Percentiles rank a stretch among this genome's conserved stretches.
Conservation (phyloP, 2,113 vertebrate species). For the Macaca fascicularis region T2T-MFA8v1.1 NC_088375.1:125631501-125632000, state of each 20-base stretch:
- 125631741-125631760: accelerated
- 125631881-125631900: not conserved
- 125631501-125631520: not conserved
- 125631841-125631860: not conserved
- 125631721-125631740: not conserved
- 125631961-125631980: not conserved
- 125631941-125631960: not conserved
- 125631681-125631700: constrained; percentile 68
- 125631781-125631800: not conserved
- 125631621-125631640: constrained; percentile 8
- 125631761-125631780: not conserved
- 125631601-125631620: constrained; percentile 58
- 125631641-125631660: constrained; percentile 16
- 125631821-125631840: not conserved
- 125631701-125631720: not conserved
- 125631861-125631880: not conserved
- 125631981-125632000: not conserved
- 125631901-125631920: not conserved
- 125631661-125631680: constrained; percentile 56
- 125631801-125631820: not conserved
- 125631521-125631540: not conserved
- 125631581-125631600: constrained; percentile 59
- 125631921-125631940: not conserved
- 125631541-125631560: not conserved
- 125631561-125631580: constrained; percentile 69